Evolutionary conservation across 2,113 vertebrate species (phyloP), one percentile per base, ranked within the genome.

Genomic region (Otolemur garnettii): DNA sequence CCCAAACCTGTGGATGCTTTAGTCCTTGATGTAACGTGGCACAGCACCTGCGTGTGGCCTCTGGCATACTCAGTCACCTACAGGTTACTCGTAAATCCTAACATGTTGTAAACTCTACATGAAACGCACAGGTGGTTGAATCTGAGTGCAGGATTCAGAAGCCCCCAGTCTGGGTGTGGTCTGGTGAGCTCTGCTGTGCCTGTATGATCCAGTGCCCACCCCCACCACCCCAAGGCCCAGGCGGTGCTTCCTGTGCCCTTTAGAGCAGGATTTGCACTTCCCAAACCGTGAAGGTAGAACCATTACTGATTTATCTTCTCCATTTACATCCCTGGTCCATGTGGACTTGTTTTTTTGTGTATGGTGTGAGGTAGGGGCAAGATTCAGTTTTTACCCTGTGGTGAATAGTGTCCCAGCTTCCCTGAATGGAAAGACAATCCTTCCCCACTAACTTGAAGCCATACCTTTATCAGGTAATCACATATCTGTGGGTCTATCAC

Each of bases 401-500:
- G 33, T 1, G 4, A 24, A 15, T 35, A 4, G 55, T 15, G 55
- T 55, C 55, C 62, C 10, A 24, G n/a, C 35, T 77, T 42, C n/a
- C 7, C 35, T 7, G 24, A 2, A 14, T 33, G 55, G 4, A 13
- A 42, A n/a, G 72, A 38, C 0, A 2, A 4, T 7, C 79, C 60
- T 77, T 12, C 26, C 77, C 8, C 22, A 0, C 26, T 11, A 83
- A 19, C 7, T 9, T 5, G 92, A 55, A 21, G 55, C 9, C 11
- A 35, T 1, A 1, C 42, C 55, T 38, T 3, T 12, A 6, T 13
- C n/a, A 1, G 71, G 42, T 2, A 13, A 1, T 13, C 45, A 0
- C 26, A 0, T 53, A 5, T 8, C 0, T 45, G 62, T 1, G 15
- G 35, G 19, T 53, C 53, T 53, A 2, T 72, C 24, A 0, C 0